These are phyloP conservation scores for Halocaridina rubra DNA, from an alignment of 2,888 invertebrate genomes.

Conservation along the genomic window DNA sequence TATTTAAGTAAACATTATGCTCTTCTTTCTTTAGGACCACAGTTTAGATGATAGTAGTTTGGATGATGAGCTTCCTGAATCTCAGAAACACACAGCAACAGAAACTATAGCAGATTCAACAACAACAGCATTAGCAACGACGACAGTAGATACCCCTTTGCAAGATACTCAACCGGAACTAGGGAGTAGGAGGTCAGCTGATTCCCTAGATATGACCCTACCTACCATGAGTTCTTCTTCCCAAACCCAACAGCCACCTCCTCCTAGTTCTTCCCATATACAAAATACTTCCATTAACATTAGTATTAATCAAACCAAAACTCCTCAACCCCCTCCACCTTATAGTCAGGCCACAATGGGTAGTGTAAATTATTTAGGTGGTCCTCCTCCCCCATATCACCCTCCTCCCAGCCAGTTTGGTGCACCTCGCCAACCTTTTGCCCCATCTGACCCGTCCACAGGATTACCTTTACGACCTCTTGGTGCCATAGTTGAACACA, in stretches of 20 bases:
- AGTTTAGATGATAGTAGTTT: constrained; percentile 54
- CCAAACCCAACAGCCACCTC: background rate
- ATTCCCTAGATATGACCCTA: background rate
- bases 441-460: constrained; percentile 23
- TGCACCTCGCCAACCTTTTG: constrained; percentile 23
- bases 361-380: constrained; percentile 19
- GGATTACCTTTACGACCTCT: background rate
- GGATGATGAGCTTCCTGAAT: constrained; percentile 46
- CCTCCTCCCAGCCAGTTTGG: constrained; percentile 31
- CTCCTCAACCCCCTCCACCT: constrained; percentile 18
- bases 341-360: constrained; percentile 41
- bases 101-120: background rate
- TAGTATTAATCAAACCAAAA: background rate
- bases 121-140: background rate
- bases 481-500: background rate
- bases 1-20: too few species aligned
- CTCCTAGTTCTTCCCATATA: background rate
- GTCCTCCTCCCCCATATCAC: constrained; percentile 42
- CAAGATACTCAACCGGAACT: constrained; percentile 13
- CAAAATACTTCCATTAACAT: background rate
- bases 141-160: background rate
- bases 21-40: constrained; percentile 56
- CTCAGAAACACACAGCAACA: constrained; percentile 26
- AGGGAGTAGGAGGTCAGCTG: constrained; percentile 53
- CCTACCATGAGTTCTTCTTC: background rate